Base-by-base conservation (phyloP, 1,140 invertebrate species). In the Papilio helenus region DNA sequence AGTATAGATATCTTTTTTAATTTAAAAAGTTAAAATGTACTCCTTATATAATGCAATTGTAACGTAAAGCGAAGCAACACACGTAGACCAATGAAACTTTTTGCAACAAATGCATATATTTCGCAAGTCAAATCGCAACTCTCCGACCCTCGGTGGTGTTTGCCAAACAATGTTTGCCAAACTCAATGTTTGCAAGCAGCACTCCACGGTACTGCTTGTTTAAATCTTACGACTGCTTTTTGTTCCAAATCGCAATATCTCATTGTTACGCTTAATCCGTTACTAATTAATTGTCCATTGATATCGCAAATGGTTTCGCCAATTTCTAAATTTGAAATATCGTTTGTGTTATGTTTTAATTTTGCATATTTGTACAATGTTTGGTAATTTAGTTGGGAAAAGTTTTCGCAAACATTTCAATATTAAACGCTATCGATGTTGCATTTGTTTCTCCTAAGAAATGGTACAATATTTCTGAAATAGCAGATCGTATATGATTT, bases 31-130 rank as follows among this genome's bases (percentile, higher is more conserved):
- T 65, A 29, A 61, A 68, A 34, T n/a, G 10, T 29, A 2, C 9
- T 9, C 61, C 14, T 68, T 61, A 68, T 16, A 16, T 68, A 29
- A 68, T 68, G 26, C 26, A 29, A 68, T 5, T 68, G 61, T 29
- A 68, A 26, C 0, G 0, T 16, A 51, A 20, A 51, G 20, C 72
- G 44, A 74, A 74, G 23, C 42, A 49, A 74, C 44, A 46, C 20
- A 74, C 72, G 72, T 74, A 74, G 12, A 42, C 20, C 51, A 73
- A 73, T 73, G 20, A 46, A 73, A 74, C 39, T 74, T 74, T 49
- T 74, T 74, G 72, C 72, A 74, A 74, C 72, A 74, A 74, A 74
- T 49, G 72, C 72, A 46, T 10, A 74, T 44, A 74, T 74, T 74
- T 74, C 44, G 42, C 42, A 74, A 74, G 39, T 42, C 44, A 46